Conservation (phyloP, 1,140 invertebrate species). For the Orchestia grillus region DNA sequence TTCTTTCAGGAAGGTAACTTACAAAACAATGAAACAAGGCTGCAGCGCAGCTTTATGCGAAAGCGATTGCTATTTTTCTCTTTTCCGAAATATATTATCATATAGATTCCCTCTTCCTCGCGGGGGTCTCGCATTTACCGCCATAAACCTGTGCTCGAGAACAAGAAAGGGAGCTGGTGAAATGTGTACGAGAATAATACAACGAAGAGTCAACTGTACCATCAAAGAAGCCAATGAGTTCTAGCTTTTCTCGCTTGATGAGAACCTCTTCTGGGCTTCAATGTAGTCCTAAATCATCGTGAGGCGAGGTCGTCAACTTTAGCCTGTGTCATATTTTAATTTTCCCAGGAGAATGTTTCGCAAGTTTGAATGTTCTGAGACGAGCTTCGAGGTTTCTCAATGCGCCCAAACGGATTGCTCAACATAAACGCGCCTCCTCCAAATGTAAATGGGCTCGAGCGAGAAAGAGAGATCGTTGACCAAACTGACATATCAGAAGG, state of each 20-base stretch:
- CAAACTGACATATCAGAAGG: too few relatives aligned
- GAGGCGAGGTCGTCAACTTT: neutral
- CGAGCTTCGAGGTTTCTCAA: too few relatives aligned
- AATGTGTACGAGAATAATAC: neutral
- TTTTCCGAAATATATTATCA: neutral
- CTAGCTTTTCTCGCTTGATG: neutral
- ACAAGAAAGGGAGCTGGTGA: neutral
- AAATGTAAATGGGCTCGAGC: too few relatives aligned
- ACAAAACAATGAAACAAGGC: neutral
- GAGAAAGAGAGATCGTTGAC: too few relatives aligned
- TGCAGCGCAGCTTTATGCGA: neutral
- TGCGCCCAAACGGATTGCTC: too few relatives aligned
- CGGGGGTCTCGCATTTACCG: neutral
- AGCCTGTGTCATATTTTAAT: too few relatives aligned
- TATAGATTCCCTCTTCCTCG: neutral
- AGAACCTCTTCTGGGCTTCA: neutral
- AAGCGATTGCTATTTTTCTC: neutral
- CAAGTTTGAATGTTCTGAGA: too few relatives aligned
- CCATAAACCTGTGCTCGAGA: neutral
- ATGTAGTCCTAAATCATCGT: neutral
- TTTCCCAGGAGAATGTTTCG: too few relatives aligned
- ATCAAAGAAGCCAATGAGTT: neutral
- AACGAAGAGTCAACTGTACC: neutral
- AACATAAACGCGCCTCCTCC: too few relatives aligned
- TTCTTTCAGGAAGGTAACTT: neutral